Conservation (phyloP, 2,113 vertebrate genomes). For the Rhegmatorhina hoffmannsi region DNA sequence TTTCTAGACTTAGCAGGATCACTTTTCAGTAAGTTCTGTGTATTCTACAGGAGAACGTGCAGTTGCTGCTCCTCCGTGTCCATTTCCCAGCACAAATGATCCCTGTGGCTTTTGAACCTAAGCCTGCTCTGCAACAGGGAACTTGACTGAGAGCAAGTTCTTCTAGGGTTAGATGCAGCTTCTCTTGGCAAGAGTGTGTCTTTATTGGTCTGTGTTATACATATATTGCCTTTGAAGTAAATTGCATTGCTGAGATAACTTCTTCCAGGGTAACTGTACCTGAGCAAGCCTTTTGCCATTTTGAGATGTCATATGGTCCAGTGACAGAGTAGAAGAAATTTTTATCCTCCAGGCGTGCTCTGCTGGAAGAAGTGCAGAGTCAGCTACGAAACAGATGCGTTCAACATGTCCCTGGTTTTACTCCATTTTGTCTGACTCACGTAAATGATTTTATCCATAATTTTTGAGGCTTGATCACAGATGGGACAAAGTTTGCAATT, state of each 20-base stretch:
- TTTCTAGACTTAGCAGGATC: not conserved
- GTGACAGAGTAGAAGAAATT: not conserved
- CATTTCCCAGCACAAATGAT: not conserved
- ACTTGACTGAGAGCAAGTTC: not conserved
- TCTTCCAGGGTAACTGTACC: not conserved
- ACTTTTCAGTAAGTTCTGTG: not conserved
- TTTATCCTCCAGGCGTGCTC: not conserved
- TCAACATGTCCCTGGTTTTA: not conserved
- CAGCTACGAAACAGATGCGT: not conserved
- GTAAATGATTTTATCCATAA: not conserved
- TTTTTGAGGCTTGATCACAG: not conserved
- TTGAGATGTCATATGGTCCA: not conserved
- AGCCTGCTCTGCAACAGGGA: not conserved
- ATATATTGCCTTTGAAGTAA: not conserved
- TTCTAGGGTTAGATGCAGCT: not conserved
- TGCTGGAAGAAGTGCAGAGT: not conserved
- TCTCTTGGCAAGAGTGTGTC: not conserved
- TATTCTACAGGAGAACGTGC: not conserved
- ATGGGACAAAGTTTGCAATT: not conserved
- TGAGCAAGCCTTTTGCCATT: not conserved
- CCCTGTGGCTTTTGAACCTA: not conserved
- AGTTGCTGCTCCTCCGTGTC: not conserved
- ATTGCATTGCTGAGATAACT: fast-evolving
- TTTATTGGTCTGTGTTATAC: not conserved
- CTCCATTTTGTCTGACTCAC: not conserved